phyloP scores from a whole-genome alignment of 2,113 vertebrate species.

The Syrmaticus mikado region DNA sequence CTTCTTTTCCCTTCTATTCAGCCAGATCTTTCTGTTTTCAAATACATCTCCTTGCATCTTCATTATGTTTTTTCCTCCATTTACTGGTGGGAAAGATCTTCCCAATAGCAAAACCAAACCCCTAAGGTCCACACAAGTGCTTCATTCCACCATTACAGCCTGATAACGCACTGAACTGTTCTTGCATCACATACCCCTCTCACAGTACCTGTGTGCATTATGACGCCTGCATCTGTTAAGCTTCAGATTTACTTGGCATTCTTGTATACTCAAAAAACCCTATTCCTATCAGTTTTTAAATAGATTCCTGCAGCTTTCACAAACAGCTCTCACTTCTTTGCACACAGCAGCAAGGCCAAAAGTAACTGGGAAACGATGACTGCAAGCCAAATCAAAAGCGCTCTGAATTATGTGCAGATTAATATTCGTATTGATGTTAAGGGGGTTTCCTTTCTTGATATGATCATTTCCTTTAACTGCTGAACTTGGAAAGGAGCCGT shows the following conservation, averaged over 20 bases:
- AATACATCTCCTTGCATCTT: too few relatives aligned
- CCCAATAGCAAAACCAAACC: not conserved
- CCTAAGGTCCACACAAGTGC: not conserved
- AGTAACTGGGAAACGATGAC: not conserved
- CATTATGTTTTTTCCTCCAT: not conserved
- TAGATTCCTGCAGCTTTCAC: not conserved
- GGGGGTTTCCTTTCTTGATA: conserved; percentile 49
- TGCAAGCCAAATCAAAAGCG: not conserved
- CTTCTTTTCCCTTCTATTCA: not conserved
- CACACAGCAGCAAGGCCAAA: not conserved
- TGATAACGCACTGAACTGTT: not conserved
- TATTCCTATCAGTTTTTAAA: not conserved
- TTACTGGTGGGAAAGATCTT: not conserved
- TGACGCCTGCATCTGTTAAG: not conserved
- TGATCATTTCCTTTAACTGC: conserved; percentile 54
- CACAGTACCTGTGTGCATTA: not conserved
- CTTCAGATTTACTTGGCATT: not conserved
- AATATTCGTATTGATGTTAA: not conserved
- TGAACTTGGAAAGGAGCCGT: conserved; percentile 38
- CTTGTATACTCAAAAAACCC: too few relatives aligned
- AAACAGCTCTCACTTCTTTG: not conserved
- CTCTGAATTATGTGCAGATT: not conserved
- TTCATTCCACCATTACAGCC: not conserved
- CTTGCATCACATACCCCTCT: not conserved
- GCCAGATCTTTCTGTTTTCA: not conserved